These are phyloP conservation scores for Phymorhynchus buccinoides DNA, from an alignment of 1,140 invertebrate genomes.

Conservation along the genomic window DNA sequence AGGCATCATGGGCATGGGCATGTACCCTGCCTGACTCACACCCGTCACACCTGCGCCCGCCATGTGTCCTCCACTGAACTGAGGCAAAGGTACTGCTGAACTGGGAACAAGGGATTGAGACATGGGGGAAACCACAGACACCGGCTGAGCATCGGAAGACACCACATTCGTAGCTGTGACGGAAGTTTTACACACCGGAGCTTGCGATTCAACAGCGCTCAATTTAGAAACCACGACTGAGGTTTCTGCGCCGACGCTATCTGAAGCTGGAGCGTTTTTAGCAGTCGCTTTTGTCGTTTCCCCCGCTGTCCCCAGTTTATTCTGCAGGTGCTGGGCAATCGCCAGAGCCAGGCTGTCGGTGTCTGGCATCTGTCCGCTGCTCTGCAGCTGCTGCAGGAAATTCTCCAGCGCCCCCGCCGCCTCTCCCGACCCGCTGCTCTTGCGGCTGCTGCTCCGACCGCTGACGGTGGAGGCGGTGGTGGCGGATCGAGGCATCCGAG, in stretches of 20 bases:
- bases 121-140: not conserved
- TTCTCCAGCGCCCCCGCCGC: slow-evolving; percentile 49
- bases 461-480: no score
- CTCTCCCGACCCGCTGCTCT: slow-evolving; percentile 34
- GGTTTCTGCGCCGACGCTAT: not conserved
- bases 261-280: not conserved
- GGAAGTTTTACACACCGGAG: not conserved
- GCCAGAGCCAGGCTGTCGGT: slow-evolving; percentile 61
- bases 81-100: not conserved
- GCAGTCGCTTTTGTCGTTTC: not conserved
- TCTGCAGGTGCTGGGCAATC: slow-evolving; percentile 60
- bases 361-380: slow-evolving; percentile 56
- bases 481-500: slow-evolving; percentile 39
- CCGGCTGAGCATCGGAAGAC: not conserved
- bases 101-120: not conserved
- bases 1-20: slow-evolving; percentile 54
- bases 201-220: not conserved
- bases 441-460: slow-evolving; percentile 14
- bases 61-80: not conserved
- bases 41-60: not conserved
- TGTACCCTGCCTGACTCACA: slow-evolving; percentile 34
- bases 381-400: slow-evolving; percentile 57
- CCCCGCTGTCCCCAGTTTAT: slow-evolving; percentile 40
- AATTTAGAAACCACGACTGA: not conserved
- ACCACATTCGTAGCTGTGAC: not conserved